Base-by-base conservation (phyloP, 2,113 vertebrate genomes). In the Polyodon spathula region DNA sequence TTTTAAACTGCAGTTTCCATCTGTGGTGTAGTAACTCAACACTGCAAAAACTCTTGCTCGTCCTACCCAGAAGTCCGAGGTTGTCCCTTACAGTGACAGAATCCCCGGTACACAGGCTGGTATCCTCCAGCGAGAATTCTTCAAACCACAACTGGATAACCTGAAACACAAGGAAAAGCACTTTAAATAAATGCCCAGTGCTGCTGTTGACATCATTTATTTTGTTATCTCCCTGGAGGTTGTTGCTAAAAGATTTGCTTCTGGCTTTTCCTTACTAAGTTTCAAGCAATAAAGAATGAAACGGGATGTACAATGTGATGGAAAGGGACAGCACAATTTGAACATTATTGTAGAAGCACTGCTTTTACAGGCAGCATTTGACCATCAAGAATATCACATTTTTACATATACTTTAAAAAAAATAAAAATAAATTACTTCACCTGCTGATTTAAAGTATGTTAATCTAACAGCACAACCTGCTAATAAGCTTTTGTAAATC, bases 111-210 rank as follows among this genome's bases (percentile, higher is more conserved):
- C 84, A 88, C 17, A 69, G 69, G 46, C 63, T 37, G 1, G 69
- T 78, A 7, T 76, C 71, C 66, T 87, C 84, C 58, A 88, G 14
- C 50, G 79, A 76, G 68, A 89, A 85, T 27, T 84, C 77, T 62
- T 82, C 76, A 60, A 87, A 87, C 84, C 80, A 83, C 69, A 90
- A 62, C 66, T 79, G 78, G 70, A 89, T 80, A 63, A 87, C 82
- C 85, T 88, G 65, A 63, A 73, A 72, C 55, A 66, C 38, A 68
- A 63, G 65, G 54, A 70, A 0, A n/a, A 37, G 66, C 17, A 67
- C 15, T 50, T 50, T 50, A 11, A 50, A 11, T n/a, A 12, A 12
- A 50, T 11, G 14, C 12, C 6, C 48, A 11, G 15, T 50, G 15
- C 12, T n/a, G 48, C 48, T 50, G 48, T n/a, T 50, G 48, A 50